Percentiles rank a stretch among this genome's conserved stretches.
Evolutionary conservation across 1,140 invertebrate species (phyloP).

Genomic region (Bradynema listronoti): DNA sequence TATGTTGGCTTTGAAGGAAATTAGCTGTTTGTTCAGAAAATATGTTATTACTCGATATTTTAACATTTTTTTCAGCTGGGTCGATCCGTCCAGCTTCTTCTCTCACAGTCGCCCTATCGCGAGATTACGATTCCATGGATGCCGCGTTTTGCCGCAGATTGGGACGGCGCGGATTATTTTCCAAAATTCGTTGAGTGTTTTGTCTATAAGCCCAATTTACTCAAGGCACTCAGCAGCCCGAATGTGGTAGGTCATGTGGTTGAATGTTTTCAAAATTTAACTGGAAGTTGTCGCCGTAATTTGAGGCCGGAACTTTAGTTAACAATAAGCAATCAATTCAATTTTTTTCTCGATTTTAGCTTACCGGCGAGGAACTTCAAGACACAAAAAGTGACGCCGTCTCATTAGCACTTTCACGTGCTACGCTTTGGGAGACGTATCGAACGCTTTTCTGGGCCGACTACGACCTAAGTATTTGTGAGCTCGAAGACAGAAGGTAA

Average conservation of each 20-base stretch:
- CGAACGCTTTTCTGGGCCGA: slow-evolving; percentile 55
- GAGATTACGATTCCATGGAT: slow-evolving; percentile 50
- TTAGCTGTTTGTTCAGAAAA: too few species aligned
- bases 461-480: slow-evolving; percentile 50
- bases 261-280: neutral
- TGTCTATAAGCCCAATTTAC: slow-evolving; percentile 48
- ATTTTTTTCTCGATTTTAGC: slow-evolving; percentile 19
- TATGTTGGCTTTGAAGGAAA: too few species aligned
- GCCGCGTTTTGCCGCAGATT: slow-evolving; percentile 44
- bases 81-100: slow-evolving; percentile 43
- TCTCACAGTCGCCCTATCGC: slow-evolving; percentile 48
- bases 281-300: too few species aligned
- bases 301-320: too few species aligned
- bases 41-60: neutral
- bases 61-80: slow-evolving; percentile 44
- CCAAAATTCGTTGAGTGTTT: slow-evolving; percentile 51
- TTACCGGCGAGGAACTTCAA: slow-evolving; percentile 37
- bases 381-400: slow-evolving; percentile 37
- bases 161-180: slow-evolving; percentile 53
- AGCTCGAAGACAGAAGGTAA: slow-evolving; percentile 55
- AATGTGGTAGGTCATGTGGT: slow-evolving; percentile 29
- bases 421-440: slow-evolving; percentile 52
- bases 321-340: neutral
- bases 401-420: slow-evolving; percentile 35
- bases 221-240: slow-evolving; percentile 46